A percentile compares a stretch with the other conserved stretches of the same genome.
Conservation (phyloP, 2,797 vertebrate genomes). For the Pachyuromys duprasi region DNA sequence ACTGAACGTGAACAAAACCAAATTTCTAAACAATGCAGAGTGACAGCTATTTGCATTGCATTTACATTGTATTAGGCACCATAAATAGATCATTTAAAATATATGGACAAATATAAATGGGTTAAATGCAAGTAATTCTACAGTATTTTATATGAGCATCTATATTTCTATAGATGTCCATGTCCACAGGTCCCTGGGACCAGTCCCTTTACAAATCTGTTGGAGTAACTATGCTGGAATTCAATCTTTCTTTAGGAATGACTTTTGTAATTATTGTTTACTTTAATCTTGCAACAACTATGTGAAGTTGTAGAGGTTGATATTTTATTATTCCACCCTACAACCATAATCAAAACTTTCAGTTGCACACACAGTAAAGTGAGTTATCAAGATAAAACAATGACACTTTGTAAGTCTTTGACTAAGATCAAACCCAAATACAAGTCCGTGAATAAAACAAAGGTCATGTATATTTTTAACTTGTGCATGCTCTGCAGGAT, state of each 20-base stretch:
- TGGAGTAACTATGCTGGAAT: background rate
- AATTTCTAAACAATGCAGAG: background rate
- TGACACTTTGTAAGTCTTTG: background rate
- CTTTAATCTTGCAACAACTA: slow-evolving; percentile 26
- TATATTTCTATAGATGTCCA: background rate
- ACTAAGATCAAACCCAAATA: background rate
- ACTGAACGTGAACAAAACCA: background rate
- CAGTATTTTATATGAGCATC: background rate
- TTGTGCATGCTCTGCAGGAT: background rate
- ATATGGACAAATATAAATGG: background rate
- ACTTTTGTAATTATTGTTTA: slow-evolving; percentile 4
- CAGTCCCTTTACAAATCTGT: background rate
- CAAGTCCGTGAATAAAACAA: background rate
- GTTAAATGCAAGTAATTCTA: background rate
- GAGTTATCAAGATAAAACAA: background rate
- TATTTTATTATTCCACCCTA: background rate
- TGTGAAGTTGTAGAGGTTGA: background rate
- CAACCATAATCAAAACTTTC: slow-evolving; percentile 16
- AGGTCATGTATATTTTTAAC: background rate
- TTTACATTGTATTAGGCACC: background rate
- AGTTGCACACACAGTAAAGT: background rate
- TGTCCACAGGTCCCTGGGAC: too few species aligned
- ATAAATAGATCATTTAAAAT: background rate
- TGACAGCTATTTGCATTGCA: background rate
- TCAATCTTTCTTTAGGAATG: slow-evolving; percentile 10